Percentiles rank a stretch among this genome's conserved stretches.
Evolutionary conservation across 2,113 vertebrate species (phyloP).

Genomic region (Cebus imitator): DNA sequence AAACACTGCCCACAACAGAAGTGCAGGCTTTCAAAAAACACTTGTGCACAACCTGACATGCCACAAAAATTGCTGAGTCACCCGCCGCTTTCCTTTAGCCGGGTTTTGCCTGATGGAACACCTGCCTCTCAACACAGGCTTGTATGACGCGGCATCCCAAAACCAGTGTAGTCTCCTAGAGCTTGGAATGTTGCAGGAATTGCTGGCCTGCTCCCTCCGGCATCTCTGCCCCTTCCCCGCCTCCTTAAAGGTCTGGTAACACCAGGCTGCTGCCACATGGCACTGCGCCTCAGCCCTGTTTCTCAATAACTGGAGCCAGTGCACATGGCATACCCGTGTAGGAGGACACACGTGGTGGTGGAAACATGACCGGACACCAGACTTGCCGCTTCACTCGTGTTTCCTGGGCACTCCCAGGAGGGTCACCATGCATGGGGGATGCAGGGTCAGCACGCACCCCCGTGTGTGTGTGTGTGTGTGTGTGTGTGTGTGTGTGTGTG

Average conservation of each 20-base stretch:
- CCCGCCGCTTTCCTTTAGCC: not conserved
- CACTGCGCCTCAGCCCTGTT: not conserved
- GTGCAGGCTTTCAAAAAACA: not conserved
- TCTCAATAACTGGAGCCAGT: not conserved
- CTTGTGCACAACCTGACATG: not conserved
- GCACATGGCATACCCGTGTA: not conserved
- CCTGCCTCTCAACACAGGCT: not conserved
- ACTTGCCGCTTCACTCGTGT: not conserved
- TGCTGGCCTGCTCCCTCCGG: not conserved
- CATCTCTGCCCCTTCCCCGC: not conserved
- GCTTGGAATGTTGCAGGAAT: not conserved
- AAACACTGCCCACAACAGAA: not conserved
- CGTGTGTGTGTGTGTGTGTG: fast-evolving
- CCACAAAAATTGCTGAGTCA: not conserved
- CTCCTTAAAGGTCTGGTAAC: not conserved
- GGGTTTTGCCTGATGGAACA: not conserved
- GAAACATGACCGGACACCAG: not conserved
- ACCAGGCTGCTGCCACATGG: not conserved
- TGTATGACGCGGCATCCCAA: not conserved
- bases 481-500: fast-evolving
- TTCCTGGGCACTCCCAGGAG: not conserved
- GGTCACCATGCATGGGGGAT: not conserved
- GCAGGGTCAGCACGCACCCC: too few relatives aligned
- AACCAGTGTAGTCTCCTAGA: not conserved
- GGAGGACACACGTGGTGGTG: not conserved